A percentile compares a stretch with the other conserved stretches of the same genome.
phyloP scores from a whole-genome alignment of 1,140 invertebrate genomes.

The Chironomus tepperi region DNA sequence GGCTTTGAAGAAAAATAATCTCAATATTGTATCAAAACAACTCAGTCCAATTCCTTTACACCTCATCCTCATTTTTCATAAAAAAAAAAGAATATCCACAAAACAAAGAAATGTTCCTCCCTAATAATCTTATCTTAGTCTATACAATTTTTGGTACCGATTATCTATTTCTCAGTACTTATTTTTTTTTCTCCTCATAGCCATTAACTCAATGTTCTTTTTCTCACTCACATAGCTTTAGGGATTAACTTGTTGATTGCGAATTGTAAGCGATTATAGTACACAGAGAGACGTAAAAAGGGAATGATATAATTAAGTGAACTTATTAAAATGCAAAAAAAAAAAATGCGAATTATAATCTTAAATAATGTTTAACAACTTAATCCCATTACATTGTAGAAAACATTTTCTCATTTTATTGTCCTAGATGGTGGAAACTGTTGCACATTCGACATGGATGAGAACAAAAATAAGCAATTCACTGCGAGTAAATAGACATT shows the following conservation, averaged over 20 bases:
- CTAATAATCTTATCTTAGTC: no score
- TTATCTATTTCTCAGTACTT: no score
- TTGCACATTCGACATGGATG: slow-evolving; percentile 5
- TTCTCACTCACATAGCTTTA: neutral
- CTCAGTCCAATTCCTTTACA: no score
- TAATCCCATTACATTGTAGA: neutral
- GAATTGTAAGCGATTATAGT: slow-evolving; percentile 1
- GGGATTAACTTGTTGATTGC: neutral
- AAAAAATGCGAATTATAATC: neutral
- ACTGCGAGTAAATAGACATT: slow-evolving; percentile 3
- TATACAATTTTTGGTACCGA: no score
- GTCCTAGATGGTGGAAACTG: neutral
- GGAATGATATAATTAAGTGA: neutral
- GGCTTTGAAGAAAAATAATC: no score
- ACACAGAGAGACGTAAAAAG: neutral
- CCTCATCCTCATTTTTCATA: no score
- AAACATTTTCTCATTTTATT: neutral
- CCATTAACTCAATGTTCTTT: no score
- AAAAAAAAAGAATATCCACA: no score
- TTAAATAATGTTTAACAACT: slow-evolving; percentile 14
- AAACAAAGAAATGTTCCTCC: no score
- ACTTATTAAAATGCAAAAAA: slow-evolving; percentile 14
- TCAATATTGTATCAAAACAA: no score
- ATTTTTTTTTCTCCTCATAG: no score
- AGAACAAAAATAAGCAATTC: slow-evolving; percentile 1